These are phyloP conservation scores for Lampropteryx suffumata DNA, from an alignment of 2,888 invertebrate species.

Conservation along the genomic window DNA sequence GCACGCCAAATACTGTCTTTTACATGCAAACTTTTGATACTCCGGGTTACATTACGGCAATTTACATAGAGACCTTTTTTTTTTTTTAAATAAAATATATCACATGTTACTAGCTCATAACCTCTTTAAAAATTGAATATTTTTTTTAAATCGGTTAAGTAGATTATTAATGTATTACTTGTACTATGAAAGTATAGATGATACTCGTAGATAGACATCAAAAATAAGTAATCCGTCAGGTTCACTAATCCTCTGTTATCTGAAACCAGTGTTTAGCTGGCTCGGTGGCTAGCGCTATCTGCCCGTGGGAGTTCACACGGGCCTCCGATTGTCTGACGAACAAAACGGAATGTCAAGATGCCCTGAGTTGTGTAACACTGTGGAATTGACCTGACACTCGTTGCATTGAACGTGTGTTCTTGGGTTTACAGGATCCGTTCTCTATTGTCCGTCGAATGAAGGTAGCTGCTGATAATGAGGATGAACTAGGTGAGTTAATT, in stretches of 20 bases:
- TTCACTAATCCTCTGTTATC: constrained; percentile 54
- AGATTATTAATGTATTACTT: too few species aligned
- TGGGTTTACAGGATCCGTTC: constrained; percentile 49
- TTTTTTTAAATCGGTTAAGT: too few species aligned
- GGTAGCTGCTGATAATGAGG: background rate
- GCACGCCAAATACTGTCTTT: too few species aligned
- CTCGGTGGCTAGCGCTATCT: constrained; percentile 52
- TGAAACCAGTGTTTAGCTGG: constrained; percentile 60
- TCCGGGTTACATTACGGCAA: too few species aligned
- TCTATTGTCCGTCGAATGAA: constrained; percentile 41
- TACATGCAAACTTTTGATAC: too few species aligned
- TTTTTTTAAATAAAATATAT: too few species aligned
- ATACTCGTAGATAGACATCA: constrained; percentile 13
- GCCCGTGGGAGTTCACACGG: constrained; percentile 74
- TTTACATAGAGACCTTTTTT: too few species aligned
- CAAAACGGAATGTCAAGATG: constrained; percentile 80
- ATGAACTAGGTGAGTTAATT: background rate
- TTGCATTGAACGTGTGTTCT: constrained; percentile 60
- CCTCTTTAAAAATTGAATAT: too few species aligned
- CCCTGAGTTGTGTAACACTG: constrained; percentile 63
- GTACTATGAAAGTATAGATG: too few species aligned
- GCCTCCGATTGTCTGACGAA: constrained; percentile 63
- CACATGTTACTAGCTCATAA: too few species aligned
- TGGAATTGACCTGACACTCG: constrained; percentile 57
- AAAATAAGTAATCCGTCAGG: background rate